Base-by-base conservation (phyloP, 2,113 vertebrate species). In the Pachycephala philippinensis region DNA sequence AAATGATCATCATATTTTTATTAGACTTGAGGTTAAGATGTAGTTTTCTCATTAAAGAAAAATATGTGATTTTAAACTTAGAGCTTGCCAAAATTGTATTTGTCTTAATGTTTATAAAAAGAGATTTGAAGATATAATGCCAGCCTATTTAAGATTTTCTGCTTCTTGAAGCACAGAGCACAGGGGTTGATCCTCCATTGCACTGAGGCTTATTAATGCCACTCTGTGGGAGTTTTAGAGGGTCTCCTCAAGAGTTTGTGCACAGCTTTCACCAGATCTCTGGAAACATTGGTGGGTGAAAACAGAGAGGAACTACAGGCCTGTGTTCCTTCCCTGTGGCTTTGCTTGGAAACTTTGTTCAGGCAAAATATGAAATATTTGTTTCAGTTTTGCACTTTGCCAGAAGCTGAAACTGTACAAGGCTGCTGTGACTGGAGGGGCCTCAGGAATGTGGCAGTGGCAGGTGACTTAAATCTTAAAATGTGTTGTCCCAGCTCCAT, bases 81-180 rank as follows among this genome's bases (percentile, higher is more conserved):
- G 20, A 53, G 18, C 64, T 89, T 61, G 21, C 37, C 28, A 14
- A 65, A 84, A 71, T 35, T 42, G 5, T 53, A 20, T 84, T 91
- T 93, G 40, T 64, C 65, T 72, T 72, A 82, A 53, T 31, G 40
- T 79, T 89, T 79, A 45, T 57, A 35, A 61, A 79, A 83, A 76
- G 6, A 60, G 24, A 45, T 79, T 57, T 85, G 35, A 85, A 79
- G 53, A 42, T 31, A 3, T 28, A 61, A 65, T 75, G 52, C 13
- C 49, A 85, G 7, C 3, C 11, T 72, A 35, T 90, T 84, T 49
- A 78, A 91, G n/a, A 84, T 95, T 97, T 93, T 95, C 87, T 94
- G 81, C 89, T 87, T 87, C 80, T 92, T 59, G 89, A 89, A 92
- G 77, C 89, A 37, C 54, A 56, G 92, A 82, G 74, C 56, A 26